Evolutionary conservation across 2,113 vertebrate species (phyloP), one percentile per base, ranked within the genome.

Genomic region (Setophaga petechia): DNA sequence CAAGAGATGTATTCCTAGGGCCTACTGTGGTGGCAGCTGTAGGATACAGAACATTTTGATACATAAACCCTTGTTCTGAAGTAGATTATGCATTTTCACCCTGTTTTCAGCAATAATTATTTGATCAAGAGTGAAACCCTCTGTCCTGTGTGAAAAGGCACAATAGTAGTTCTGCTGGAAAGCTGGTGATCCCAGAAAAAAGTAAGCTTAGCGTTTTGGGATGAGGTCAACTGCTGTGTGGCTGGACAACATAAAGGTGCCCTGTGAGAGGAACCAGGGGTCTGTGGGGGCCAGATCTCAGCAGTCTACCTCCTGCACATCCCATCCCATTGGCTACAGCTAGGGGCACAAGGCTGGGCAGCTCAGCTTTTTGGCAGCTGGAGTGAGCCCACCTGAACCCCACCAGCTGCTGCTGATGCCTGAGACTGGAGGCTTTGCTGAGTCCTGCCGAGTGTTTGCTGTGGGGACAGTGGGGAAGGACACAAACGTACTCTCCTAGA

Each of bases 201-300:
- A 17, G 7, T 1, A 20, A 33, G 6, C 23, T 18, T n/a, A 4
- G 6, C 3, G 11, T 10, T 39, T 25, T 52, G 71, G 44, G 22
- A 19, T 41, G 55, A 44, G 21, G 27, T 61, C 59, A 52, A 47
- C 24, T 84, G n/a, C 55, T 4, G 11, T 31, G 9, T 71, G 52
- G 30, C 37, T 37, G 47, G 28, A 20, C 1, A 19, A 28, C 7
- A 8, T 6, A 8, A 6, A 37, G 46, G n/a, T 8, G 25, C 4
- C 33, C 25, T 27, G 30, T 3, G 47, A 41, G 41, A 65, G 78
- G 57, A 41, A 12, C 19, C 14, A 2, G 24, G 20, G 3, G 1
- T 35, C 41, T 1, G 0, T 21, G 46, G 33, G 62, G 27, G 12
- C 10, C 0, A 6, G 0, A 8, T 3, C 39, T 6, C 20, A 54